A percentile compares a stretch with the other conserved stretches of the same genome.
Evolutionary conservation across 2,797 vertebrate genomes (phyloP).

Genomic region (Xiphophorus birchmanni): DNA sequence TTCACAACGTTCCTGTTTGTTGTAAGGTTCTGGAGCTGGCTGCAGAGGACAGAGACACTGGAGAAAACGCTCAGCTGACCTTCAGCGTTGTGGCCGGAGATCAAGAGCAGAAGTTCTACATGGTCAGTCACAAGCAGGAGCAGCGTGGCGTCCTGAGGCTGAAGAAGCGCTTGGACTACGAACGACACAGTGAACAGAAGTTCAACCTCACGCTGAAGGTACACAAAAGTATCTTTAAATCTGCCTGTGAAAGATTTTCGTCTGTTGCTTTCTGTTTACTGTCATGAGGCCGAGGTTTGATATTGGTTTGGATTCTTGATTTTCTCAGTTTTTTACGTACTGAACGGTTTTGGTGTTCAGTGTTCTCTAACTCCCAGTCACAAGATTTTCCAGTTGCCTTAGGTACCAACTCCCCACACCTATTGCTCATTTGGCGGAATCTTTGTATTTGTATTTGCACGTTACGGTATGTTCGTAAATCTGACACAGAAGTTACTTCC

Average conservation of each 20-base stretch:
- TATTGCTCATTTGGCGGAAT: not conserved
- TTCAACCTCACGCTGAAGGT: slow-evolving; percentile 89
- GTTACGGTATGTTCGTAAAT: too few species aligned
- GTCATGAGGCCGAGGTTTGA: not conserved
- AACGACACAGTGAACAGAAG: slow-evolving; percentile 84
- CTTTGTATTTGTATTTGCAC: too few species aligned
- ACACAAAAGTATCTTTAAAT: not conserved
- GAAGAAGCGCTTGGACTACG: slow-evolving; percentile 89
- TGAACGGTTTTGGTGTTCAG: not conserved
- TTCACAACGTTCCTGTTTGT: not conserved
- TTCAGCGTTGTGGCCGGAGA: slow-evolving; percentile 88
- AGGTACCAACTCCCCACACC: not conserved
- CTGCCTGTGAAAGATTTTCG: not conserved
- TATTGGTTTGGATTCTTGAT: not conserved
- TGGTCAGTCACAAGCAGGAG: slow-evolving; percentile 84
- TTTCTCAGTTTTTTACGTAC: not conserved
- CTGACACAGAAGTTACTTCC: too few species aligned
- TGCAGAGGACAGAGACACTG: slow-evolving; percentile 85
- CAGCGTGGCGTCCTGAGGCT: slow-evolving; percentile 85
- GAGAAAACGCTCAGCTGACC: slow-evolving; percentile 85
- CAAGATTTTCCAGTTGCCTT: not conserved
- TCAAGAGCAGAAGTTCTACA: slow-evolving; percentile 89
- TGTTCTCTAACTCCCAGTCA: not conserved
- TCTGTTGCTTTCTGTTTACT: slow-evolving; percentile 7
- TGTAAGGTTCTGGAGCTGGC: slow-evolving; percentile 79